Percentiles rank a stretch among this genome's conserved stretches.
Conservation (phyloP, 2,888 invertebrate species). For the Zeuzera pyrina region DNA sequence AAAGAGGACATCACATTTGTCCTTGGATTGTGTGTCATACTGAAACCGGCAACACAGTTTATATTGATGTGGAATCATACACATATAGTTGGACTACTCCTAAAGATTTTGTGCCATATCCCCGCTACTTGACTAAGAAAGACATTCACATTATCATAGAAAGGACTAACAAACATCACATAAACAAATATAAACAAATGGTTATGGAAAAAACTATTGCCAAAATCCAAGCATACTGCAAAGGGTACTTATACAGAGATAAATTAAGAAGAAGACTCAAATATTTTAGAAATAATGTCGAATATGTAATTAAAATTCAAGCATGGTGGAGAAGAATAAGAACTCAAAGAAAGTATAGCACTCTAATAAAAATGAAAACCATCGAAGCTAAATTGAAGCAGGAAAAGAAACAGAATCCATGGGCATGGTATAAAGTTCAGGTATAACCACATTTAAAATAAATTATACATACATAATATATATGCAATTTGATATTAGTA, state of each 20-base stretch:
- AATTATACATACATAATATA: too few relatives aligned
- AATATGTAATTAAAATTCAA: conserved; percentile 67
- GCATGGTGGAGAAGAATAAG: conserved; percentile 75
- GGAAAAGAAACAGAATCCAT: conserved; percentile 49
- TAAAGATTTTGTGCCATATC: conserved; percentile 61
- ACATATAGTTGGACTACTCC: conserved; percentile 68
- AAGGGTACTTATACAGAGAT: conserved; percentile 74
- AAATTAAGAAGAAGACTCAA: conserved; percentile 44
- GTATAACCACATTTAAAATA: too few relatives aligned
- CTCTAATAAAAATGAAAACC: conserved; percentile 52
- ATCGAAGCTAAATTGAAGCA: conserved; percentile 48
- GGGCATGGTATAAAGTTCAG: conserved; percentile 68
- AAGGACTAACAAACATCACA: conserved; percentile 56
- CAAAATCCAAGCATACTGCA: conserved; percentile 73
- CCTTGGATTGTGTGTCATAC: conserved; percentile 69
- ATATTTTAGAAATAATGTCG: conserved; percentile 50
- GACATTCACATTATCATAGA: conserved; percentile 50
- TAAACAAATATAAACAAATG: conserved; percentile 50
- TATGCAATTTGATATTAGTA: too few relatives aligned
- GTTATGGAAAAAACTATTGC: conserved; percentile 56
- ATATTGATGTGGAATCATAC: conserved; percentile 66
- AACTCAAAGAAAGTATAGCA: conserved; percentile 55
- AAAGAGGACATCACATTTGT: conserved; percentile 53
- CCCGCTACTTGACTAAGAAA: conserved; percentile 59
- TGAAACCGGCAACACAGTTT: conserved; percentile 62